Conservation (phyloP, 2,113 vertebrate genomes). For the Epinephelus moara region DNA sequence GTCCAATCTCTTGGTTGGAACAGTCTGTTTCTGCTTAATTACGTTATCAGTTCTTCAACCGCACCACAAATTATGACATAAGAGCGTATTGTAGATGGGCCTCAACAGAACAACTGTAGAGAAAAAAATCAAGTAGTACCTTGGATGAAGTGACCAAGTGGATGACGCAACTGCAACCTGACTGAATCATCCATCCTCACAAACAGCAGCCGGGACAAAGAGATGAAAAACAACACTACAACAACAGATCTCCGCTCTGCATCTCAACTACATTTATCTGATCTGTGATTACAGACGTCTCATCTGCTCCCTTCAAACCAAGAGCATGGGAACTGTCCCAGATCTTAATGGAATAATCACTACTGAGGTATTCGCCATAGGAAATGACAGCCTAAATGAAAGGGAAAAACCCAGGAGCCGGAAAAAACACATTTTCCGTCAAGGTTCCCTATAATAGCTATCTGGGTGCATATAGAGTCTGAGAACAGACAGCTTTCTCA, state of each 20-base stretch:
- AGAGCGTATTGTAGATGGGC: neutral
- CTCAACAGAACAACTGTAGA: neutral
- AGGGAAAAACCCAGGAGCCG: slow-evolving; percentile 66
- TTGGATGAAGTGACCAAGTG: slow-evolving; percentile 9
- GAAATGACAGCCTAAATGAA: slow-evolving; percentile 71
- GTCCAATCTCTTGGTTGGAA: neutral
- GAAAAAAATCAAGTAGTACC: neutral
- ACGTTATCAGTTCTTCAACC: neutral
- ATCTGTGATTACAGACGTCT: slow-evolving; percentile 61
- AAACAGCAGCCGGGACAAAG: slow-evolving; percentile 3
- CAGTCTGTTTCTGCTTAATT: neutral
- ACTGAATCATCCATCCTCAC: slow-evolving; percentile 4
- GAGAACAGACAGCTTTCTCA: slow-evolving; percentile 40
- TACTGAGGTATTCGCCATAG: slow-evolving; percentile 53
- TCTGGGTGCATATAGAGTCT: slow-evolving; percentile 42
- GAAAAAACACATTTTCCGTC: slow-evolving; percentile 51
- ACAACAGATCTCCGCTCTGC: slow-evolving; percentile 28
- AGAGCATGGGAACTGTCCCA: slow-evolving; percentile 60
- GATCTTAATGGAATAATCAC: slow-evolving; percentile 75
- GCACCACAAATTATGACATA: neutral
- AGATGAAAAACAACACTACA: slow-evolving; percentile 18
- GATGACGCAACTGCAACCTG: neutral
- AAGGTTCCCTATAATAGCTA: slow-evolving; percentile 52
- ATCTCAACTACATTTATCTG: slow-evolving; percentile 29
- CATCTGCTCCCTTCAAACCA: slow-evolving; percentile 43